Evolutionary conservation across 2,797 vertebrate genomes (phyloP).

Genomic region (Coluber constrictor): DNA sequence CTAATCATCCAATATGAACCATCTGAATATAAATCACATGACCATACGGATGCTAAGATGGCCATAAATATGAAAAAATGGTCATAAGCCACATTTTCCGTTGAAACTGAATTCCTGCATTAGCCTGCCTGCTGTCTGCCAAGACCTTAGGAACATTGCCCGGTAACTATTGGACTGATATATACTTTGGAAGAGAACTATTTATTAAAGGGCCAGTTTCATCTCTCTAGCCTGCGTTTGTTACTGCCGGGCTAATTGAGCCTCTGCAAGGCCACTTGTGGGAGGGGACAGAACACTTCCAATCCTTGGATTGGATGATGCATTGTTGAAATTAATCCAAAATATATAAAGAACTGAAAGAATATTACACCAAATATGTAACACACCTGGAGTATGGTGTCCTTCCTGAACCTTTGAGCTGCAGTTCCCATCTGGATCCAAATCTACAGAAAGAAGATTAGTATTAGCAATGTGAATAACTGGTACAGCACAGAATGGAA

Average conservation of each 20-base stretch:
- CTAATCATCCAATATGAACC: not conserved
- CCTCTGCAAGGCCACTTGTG: too few species aligned
- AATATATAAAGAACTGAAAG: not conserved
- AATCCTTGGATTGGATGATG: not conserved
- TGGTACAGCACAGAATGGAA: not conserved
- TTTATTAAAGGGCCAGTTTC: too few species aligned
- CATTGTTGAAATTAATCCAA: not conserved
- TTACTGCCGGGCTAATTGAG: too few species aligned
- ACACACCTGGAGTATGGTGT: slow-evolving; percentile 80
- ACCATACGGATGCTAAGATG: not conserved
- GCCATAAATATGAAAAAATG: not conserved
- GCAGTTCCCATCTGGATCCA: slow-evolving; percentile 80
- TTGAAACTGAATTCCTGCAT: too few species aligned
- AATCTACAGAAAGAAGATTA: slow-evolving; percentile 63
- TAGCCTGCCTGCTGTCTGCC: too few species aligned
- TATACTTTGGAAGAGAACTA: too few species aligned
- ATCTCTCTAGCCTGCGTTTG: too few species aligned
- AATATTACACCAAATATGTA: not conserved
- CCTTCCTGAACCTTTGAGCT: slow-evolving; percentile 83
- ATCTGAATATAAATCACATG: not conserved
- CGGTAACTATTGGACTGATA: too few species aligned
- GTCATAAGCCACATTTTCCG: not conserved
- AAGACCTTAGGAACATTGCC: too few species aligned
- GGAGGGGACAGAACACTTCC: too few species aligned
- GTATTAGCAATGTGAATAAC: slow-evolving; percentile 8